Conservation (phyloP, 2,113 vertebrate genomes). For the Ptilonorhynchus violaceus region DNA sequence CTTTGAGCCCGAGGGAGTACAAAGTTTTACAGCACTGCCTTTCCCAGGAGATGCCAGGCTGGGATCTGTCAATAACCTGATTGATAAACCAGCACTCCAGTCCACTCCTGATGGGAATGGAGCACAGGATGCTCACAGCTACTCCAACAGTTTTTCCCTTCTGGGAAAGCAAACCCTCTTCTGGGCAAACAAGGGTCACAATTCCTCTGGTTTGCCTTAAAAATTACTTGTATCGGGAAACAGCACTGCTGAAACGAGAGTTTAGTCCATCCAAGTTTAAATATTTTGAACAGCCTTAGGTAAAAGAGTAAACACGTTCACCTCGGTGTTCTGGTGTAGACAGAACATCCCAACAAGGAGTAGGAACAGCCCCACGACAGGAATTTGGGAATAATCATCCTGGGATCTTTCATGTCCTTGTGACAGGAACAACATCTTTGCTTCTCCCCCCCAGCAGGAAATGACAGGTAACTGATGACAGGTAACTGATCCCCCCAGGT, state of each 20-base stretch:
- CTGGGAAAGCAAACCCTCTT: background rate
- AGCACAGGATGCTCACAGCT: background rate
- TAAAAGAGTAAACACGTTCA: background rate
- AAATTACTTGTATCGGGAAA: background rate
- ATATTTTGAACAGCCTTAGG: background rate
- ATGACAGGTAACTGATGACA: background rate
- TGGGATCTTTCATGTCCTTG: background rate
- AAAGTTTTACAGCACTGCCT: background rate
- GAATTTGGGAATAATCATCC: background rate
- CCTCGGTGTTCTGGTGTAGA: background rate
- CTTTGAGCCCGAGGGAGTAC: background rate
- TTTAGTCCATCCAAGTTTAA: background rate
- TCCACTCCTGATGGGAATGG: background rate
- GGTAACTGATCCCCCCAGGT: background rate
- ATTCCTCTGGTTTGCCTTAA: background rate
- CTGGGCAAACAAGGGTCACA: background rate
- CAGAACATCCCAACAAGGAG: background rate
- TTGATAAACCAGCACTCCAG: background rate
- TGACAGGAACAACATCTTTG: background rate
- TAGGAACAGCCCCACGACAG: background rate
- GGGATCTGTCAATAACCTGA: background rate
- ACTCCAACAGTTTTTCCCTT: background rate
- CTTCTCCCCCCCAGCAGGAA: background rate
- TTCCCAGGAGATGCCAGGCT: background rate
- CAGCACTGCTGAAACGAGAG: background rate